Conservation (phyloP, 2,888 invertebrate genomes). For the Drosophila putrida region DNA sequence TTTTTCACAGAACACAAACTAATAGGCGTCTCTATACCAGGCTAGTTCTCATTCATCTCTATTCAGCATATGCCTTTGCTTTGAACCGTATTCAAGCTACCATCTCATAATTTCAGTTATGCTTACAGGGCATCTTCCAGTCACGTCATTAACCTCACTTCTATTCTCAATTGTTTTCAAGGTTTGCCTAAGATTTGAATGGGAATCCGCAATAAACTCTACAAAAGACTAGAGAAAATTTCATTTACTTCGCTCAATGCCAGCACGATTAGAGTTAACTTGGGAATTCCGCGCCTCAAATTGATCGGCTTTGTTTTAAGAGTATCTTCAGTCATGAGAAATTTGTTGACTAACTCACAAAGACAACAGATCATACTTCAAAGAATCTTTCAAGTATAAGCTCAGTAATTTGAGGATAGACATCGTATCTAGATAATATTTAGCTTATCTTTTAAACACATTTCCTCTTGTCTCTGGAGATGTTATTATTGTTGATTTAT, state of each 20-base stretch:
- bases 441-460: background rate
- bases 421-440: background rate
- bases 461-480: too few species aligned
- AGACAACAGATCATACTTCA: background rate
- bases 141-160: conserved; percentile 6
- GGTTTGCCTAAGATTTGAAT: conserved; percentile 24
- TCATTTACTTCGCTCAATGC: conserved; percentile 47
- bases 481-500: too few species aligned
- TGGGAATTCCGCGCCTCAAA: conserved; percentile 46
- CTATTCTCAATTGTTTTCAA: conserved; percentile 25
- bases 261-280: conserved; percentile 43
- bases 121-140: background rate
- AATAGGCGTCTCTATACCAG: background rate
- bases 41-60: background rate
- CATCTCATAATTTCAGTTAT: background rate
- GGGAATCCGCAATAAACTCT: conserved; percentile 32
- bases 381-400: conserved; percentile 1
- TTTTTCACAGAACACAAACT: too few species aligned
- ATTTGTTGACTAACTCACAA: conserved; percentile 20
- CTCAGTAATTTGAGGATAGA: background rate
- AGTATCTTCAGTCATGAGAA: conserved; percentile 42
- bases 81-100: background rate
- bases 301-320: conserved; percentile 28
- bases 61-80: background rate
- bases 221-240: conserved; percentile 43